Conservation (phyloP, 2,113 vertebrate genomes). For the Thunnus maccoyii region DNA sequence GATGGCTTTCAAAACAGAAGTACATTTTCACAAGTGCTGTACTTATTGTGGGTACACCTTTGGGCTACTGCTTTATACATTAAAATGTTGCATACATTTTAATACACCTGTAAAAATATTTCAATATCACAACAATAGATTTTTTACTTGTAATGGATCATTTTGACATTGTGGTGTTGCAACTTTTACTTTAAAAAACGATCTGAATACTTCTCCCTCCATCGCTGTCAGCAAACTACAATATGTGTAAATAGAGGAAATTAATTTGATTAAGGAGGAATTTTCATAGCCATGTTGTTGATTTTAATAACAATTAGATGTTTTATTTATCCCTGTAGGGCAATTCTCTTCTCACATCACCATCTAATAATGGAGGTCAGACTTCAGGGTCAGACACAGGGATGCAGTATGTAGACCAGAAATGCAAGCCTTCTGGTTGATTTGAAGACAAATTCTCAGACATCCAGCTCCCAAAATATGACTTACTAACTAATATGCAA, state of each 20-base stretch:
- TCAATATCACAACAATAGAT: too few relatives aligned
- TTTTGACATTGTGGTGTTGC: not conserved
- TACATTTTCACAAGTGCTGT: not conserved
- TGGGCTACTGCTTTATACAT: not conserved
- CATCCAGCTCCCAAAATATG: slow-evolving; percentile 3
- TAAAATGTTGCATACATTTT: not conserved
- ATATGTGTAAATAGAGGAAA: slow-evolving; percentile 31
- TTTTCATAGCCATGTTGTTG: slow-evolving; percentile 40
- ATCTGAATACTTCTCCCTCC: not conserved
- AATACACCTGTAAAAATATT: too few relatives aligned
- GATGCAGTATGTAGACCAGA: not conserved
- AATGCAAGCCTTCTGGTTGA: slow-evolving; percentile 8
- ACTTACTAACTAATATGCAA: not conserved
- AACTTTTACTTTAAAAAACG: not conserved
- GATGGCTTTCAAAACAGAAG: not conserved
- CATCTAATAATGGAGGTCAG: slow-evolving; percentile 41
- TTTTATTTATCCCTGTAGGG: slow-evolving; percentile 34
- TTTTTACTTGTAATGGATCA: not conserved
- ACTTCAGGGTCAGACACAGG: slow-evolving; percentile 7
- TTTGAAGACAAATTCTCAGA: slow-evolving; percentile 14
- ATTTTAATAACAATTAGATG: slow-evolving; percentile 34
- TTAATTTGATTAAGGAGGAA: slow-evolving; percentile 29
- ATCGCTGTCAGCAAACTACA: not conserved
- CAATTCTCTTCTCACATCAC: slow-evolving; percentile 33
- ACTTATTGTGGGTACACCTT: not conserved